Evolutionary conservation across 2,888 invertebrate genomes (phyloP).

Genomic region (Lithophane leautieri): DNA sequence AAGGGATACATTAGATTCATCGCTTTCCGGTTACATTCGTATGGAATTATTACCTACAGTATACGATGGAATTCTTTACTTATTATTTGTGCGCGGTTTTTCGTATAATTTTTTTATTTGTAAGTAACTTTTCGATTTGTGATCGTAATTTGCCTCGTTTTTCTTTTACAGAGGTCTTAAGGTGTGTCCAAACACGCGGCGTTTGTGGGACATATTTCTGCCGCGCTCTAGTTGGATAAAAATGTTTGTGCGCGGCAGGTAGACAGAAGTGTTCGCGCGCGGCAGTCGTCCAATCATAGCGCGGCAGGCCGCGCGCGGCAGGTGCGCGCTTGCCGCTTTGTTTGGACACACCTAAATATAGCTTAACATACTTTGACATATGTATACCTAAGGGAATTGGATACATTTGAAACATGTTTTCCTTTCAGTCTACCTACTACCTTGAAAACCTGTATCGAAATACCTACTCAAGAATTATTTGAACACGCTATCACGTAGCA

Average conservation of each 20-base stretch:
- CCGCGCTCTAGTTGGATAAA: no score
- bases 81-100: conserved; percentile 29
- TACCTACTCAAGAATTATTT: conserved; percentile 33
- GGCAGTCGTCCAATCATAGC: no score
- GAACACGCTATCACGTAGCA: conserved; percentile 34
- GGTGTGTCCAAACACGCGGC: no score
- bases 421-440: conserved; percentile 9
- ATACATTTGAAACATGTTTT: conserved; percentile 33
- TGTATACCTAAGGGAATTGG: conserved; percentile 23
- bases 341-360: conserved; percentile 6
- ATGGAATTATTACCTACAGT: conserved; percentile 36
- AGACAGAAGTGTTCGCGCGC: no score
- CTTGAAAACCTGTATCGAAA: conserved; percentile 23
- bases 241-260: no score
- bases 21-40: conserved; percentile 56
- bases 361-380: conserved; percentile 1
- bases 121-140: conserved; percentile 16
- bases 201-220: no score
- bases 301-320: no score
- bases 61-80: conserved; percentile 31
- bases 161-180: background rate
- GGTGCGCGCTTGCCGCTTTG: no score
- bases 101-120: conserved; percentile 18
- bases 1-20: conserved; percentile 71
- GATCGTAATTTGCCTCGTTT: conserved; percentile 17